Conservation (phyloP, 2,888 invertebrate species). For the Zaprionus bogoriensis region DNA sequence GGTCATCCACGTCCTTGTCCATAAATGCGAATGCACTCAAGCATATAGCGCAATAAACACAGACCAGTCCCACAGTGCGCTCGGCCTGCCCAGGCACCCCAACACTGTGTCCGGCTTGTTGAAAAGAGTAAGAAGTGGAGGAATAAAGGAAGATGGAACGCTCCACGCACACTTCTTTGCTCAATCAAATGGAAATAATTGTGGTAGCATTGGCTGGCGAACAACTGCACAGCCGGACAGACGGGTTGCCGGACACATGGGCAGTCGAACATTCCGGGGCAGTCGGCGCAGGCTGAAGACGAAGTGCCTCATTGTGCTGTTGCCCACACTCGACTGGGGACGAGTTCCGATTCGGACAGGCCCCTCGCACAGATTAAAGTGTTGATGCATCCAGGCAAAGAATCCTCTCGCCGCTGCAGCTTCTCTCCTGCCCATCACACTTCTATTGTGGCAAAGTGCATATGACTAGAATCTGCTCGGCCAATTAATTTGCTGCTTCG, state of each 20-base stretch:
- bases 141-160: conserved; percentile 41
- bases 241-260: too few species aligned
- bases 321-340: conserved; percentile 53
- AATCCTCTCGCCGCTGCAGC: conserved; percentile 33
- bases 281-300: conserved; percentile 33
- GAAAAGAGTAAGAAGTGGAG: conserved; percentile 3
- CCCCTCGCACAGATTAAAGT: conserved; percentile 73
- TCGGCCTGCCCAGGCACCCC: conserved; percentile 24
- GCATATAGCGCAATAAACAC: conserved; percentile 73
- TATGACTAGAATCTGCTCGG: conserved; percentile 41
- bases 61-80: conserved; percentile 46
- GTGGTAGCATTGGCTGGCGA: conserved; percentile 48
- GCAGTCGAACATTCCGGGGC: neutral
- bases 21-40: conserved; percentile 66
- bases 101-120: conserved; percentile 53
- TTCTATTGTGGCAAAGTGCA: too few species aligned
- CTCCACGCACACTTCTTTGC: conserved; percentile 78
- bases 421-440: conserved; percentile 3
- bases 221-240: neutral
- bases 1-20: conserved; percentile 26
- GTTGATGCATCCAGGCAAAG: conserved; percentile 73
- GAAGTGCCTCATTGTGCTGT: conserved; percentile 50
- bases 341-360: conserved; percentile 42
- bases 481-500: conserved; percentile 62
- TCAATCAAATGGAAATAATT: conserved; percentile 81